Percentiles rank a stretch among this genome's conserved stretches.
Evolutionary conservation across 2,797 vertebrate species (phyloP).

Genomic region (Macropus fuliginosus): DNA sequence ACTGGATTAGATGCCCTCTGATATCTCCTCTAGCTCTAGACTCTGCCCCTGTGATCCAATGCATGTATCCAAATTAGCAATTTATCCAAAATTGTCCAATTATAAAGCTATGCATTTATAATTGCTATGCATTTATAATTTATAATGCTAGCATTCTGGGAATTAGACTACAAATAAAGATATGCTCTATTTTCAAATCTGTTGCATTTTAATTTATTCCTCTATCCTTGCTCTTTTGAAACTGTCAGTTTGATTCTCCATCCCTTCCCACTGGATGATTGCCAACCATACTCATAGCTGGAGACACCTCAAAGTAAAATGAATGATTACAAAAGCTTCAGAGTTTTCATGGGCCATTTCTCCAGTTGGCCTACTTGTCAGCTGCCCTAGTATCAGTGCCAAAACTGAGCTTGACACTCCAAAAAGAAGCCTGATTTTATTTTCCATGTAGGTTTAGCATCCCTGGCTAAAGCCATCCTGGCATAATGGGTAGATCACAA

Average conservation of each 20-base stretch:
- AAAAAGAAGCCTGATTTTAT: not conserved
- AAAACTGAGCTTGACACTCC: not conserved
- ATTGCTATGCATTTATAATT: no score
- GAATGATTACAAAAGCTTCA: not conserved
- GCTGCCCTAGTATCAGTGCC: not conserved
- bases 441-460: not conserved
- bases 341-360: not conserved
- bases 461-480: not conserved
- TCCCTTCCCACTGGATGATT: not conserved
- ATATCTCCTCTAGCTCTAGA: not conserved
- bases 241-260: not conserved
- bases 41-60: not conserved
- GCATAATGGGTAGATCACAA: not conserved
- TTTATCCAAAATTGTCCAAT: not conserved
- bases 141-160: not conserved
- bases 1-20: not conserved
- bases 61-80: not conserved
- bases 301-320: not conserved
- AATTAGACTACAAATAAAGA: not conserved
- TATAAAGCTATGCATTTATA: not conserved
- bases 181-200: not conserved
- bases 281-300: not conserved
- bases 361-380: not conserved
- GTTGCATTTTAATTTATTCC: not conserved
- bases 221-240: not conserved